Base-by-base conservation (phyloP, 2,797 vertebrate genomes). In the Phrynocephalus vlangalii region DNA sequence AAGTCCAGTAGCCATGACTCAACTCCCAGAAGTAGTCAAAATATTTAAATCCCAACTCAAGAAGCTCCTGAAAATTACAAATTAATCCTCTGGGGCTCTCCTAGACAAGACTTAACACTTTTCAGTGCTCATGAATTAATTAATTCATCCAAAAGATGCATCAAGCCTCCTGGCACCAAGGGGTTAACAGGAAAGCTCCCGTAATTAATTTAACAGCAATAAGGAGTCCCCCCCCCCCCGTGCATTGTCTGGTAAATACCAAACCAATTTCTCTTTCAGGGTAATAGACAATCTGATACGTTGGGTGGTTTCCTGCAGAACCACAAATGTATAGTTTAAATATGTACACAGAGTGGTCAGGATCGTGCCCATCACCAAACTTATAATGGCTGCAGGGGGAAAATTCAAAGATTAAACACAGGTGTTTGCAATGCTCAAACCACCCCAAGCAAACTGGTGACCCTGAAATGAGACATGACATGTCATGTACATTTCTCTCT, bases 31-130 rank as follows among this genome's bases (percentile, higher is more conserved):
- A 91, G 90, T 83, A 86, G 67, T 4, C 82, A 91, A 48, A 83
- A 85, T 90, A 50, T 79, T 91, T 89, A 93, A 95, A 94, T 84
- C 78, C 87, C 86, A 86, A 30, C 92, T 91, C 77, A 94, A 93
- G 84, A 92, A 94, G 90, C 83, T 87, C 16, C 86, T 88, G 44
- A 85, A 79, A 90, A 85, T 1, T 91, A 88, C 78, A 90, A 71
- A 91, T 91, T 79, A 93, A 91, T 91, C 87, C 89, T 82, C 73
- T 0, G 0, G 72, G 22, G 24, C 13, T 90, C 68, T 85, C 28
- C 16, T 76, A 30, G 67, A 73, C 88, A 75, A 4, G 2, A 91
- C 78, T 30, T 91, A 83, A 44, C 90, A 63, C 66, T 76, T 88
- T 86, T 90, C 78, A 82, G 48, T 81, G 26, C 30, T 92, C 85